phyloP scores from a whole-genome alignment of 2,113 vertebrate genomes.

The Piaya cayana region DNA sequence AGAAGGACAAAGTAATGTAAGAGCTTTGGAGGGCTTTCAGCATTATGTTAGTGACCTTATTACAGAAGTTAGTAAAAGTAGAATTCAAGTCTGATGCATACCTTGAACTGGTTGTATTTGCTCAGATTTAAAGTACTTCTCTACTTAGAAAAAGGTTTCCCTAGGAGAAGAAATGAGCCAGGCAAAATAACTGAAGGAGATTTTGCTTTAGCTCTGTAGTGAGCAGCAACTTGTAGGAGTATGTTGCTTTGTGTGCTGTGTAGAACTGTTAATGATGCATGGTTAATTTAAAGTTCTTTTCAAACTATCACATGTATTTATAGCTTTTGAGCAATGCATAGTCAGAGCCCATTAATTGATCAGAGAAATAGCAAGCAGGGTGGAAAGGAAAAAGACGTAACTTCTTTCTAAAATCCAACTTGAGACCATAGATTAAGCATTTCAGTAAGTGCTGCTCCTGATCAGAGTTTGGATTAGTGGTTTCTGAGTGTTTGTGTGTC shows the following conservation, averaged over 20 bases:
- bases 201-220: neutral
- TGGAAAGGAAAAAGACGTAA: neutral
- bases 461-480: neutral
- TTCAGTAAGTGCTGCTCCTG: neutral
- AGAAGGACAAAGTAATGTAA: neutral
- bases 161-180: neutral
- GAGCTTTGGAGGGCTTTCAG: neutral
- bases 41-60: neutral
- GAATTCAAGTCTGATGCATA: neutral
- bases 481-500: neutral
- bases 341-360: neutral
- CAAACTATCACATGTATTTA: neutral
- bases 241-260: neutral
- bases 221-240: neutral
- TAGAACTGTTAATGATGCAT: neutral
- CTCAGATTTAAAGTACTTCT: neutral
- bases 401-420: neutral
- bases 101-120: neutral
- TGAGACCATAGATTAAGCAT: neutral
- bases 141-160: neutral
- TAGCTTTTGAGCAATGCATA: neutral
- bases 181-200: neutral
- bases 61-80: neutral
- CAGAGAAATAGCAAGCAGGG: neutral
- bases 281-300: neutral